These are phyloP conservation scores for Tridacna crocea DNA, from an alignment of 2,888 invertebrate genomes.

Conservation along the genomic window DNA sequence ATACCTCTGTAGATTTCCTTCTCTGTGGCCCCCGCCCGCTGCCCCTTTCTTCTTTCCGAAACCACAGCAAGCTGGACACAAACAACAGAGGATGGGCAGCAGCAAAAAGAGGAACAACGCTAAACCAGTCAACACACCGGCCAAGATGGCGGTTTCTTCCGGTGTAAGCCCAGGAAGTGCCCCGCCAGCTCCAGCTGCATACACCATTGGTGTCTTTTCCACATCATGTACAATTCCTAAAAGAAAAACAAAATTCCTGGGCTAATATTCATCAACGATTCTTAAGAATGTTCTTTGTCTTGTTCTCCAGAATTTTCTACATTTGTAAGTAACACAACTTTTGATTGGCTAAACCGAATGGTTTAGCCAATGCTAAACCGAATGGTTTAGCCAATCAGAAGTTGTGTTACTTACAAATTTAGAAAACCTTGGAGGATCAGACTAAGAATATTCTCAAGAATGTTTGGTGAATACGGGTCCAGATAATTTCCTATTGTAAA, in stretches of 20 bases:
- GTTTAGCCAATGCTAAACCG: too few relatives aligned
- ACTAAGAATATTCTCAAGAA: too few relatives aligned
- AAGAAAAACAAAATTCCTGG: background rate
- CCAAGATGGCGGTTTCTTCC: constrained; percentile 69
- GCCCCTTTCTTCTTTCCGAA: constrained; percentile 44
- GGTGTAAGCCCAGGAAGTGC: constrained; percentile 64
- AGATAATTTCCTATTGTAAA: too few relatives aligned
- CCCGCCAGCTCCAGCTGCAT: constrained; percentile 47
- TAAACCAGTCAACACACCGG: constrained; percentile 66
- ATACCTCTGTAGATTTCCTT: constrained; percentile 54
- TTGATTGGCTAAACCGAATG: too few relatives aligned
- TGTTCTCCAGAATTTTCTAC: too few relatives aligned
- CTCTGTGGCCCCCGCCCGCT: constrained; percentile 45
- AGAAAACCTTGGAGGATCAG: too few relatives aligned
- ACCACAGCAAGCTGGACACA: constrained; percentile 61
- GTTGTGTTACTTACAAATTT: too few relatives aligned
- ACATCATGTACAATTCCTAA: constrained; percentile 57
- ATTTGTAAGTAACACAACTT: too few relatives aligned
- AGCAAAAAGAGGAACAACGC: constrained; percentile 67
- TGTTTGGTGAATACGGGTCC: too few relatives aligned
- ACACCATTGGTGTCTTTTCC: constrained; percentile 31
- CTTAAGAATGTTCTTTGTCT: too few relatives aligned
- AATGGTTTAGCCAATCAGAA: too few relatives aligned
- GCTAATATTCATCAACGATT: too few relatives aligned
- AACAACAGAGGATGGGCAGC: constrained; percentile 66